phyloP scores from a whole-genome alignment of 2,113 vertebrate species.

The Tachuris rubrigastra region DNA sequence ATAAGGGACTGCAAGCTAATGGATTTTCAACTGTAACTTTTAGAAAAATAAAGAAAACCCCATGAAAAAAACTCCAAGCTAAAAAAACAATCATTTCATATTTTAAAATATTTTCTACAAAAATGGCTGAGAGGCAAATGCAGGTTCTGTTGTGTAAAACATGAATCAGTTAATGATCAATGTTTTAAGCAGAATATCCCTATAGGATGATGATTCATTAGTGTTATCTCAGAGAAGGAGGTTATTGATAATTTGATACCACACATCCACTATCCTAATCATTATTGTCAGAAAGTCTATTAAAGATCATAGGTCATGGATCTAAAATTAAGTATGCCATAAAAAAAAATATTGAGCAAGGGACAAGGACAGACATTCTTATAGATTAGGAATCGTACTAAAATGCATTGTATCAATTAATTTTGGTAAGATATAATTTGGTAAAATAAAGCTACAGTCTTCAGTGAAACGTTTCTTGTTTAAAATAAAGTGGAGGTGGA shows the following conservation, averaged over 20 bases:
- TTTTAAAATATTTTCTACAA: background rate
- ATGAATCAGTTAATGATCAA: background rate
- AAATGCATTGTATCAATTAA: background rate
- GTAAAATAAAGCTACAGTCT: background rate
- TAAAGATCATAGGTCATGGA: constrained; percentile 64
- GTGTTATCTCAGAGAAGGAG: constrained; percentile 29
- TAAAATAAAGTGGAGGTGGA: background rate
- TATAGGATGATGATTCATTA: constrained; percentile 46
- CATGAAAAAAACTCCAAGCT: background rate
- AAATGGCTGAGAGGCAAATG: background rate
- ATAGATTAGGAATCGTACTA: background rate
- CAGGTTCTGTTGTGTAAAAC: background rate
- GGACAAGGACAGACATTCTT: background rate
- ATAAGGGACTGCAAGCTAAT: background rate
- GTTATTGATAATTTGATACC: constrained; percentile 62
- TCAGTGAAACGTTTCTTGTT: background rate
- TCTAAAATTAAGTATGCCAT: constrained; percentile 56
- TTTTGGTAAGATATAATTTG: background rate
- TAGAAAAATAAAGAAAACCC: background rate
- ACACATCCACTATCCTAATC: constrained; percentile 56
- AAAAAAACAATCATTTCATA: background rate
- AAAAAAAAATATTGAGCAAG: constrained; percentile 23
- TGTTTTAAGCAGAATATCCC: constrained; percentile 2
- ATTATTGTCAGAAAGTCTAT: constrained; percentile 76
- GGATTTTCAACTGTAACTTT: background rate